Percentiles rank a stretch among this genome's conserved stretches.
phyloP scores from a whole-genome alignment of 2,888 invertebrate genomes.

The Pterobdella sp. region DNA sequence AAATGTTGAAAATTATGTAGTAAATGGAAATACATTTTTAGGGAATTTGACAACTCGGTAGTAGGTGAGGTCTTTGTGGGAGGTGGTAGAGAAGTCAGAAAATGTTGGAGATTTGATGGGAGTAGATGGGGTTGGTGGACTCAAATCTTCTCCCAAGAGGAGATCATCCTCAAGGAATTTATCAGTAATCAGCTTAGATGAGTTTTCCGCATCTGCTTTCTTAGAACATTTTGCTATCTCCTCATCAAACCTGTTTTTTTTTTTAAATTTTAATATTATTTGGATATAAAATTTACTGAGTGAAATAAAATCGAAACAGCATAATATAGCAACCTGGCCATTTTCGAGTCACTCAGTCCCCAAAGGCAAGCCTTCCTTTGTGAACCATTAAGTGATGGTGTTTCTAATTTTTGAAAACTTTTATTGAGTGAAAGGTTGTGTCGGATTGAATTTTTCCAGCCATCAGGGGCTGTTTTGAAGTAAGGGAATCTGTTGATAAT shows the following conservation, averaged over 20 bases:
- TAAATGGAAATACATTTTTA: background rate
- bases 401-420: conserved; percentile 95
- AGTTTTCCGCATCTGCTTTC: conserved; percentile 7
- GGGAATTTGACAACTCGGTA: conserved; percentile 13
- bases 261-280: too few species aligned
- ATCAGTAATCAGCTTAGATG: background rate
- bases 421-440: conserved; percentile 95
- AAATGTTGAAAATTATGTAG: background rate
- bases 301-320: background rate
- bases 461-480: conserved; percentile 93
- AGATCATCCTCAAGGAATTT: conserved; percentile 10
- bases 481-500: conserved; percentile 99
- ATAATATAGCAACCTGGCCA: conserved; percentile 66
- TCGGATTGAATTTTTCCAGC: conserved; percentile 77
- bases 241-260: conserved; percentile 3
- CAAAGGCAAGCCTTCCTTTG: conserved; percentile 67
- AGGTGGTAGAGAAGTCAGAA: background rate
- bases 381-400: conserved; percentile 62
- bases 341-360: conserved; percentile 91
- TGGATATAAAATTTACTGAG: background rate
- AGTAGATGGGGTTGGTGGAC: background rate
- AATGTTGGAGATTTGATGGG: background rate
- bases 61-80: conserved; percentile 12
- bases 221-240: conserved; percentile 5
- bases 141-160: conserved; percentile 2